These are phyloP conservation scores for Dendrocopos noguchii DNA, from an alignment of 2,113 vertebrate species.

Conservation along the genomic window DNA sequence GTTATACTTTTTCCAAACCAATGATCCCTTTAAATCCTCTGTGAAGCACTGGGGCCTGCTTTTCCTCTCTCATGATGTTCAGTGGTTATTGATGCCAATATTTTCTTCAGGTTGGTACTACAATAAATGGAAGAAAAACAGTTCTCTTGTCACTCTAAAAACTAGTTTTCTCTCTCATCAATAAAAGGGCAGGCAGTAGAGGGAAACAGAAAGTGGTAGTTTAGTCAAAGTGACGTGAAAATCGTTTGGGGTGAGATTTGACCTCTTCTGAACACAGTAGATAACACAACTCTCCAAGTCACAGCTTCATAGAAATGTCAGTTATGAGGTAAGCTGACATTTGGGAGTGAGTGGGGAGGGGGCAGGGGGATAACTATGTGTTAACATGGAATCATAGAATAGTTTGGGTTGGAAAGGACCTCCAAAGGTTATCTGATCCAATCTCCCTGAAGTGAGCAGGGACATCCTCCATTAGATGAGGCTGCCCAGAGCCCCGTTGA, in stretches of 20 bases:
- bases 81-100: not conserved
- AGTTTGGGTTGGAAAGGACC: no score
- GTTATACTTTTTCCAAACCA: not conserved
- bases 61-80: not conserved
- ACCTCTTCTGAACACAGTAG: not conserved
- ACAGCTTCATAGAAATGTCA: not conserved
- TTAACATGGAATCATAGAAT: not conserved
- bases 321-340: not conserved
- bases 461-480: no score
- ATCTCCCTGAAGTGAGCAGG: no score
- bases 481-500: no score
- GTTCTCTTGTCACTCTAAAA: not conserved
- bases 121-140: not conserved
- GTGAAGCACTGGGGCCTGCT: not conserved
- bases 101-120: not conserved
- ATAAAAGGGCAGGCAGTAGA: not conserved
- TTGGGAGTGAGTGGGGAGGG: accelerated
- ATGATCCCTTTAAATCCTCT: not conserved
- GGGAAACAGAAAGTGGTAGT: not conserved
- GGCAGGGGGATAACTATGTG: accelerated
- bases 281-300: not conserved
- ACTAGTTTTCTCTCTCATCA: not conserved
- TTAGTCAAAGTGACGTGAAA: not conserved
- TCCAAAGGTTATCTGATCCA: no score
- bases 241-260: not conserved